phyloP scores from a whole-genome alignment of 1,140 invertebrate genomes.

The Lepidostoma basale region DNA sequence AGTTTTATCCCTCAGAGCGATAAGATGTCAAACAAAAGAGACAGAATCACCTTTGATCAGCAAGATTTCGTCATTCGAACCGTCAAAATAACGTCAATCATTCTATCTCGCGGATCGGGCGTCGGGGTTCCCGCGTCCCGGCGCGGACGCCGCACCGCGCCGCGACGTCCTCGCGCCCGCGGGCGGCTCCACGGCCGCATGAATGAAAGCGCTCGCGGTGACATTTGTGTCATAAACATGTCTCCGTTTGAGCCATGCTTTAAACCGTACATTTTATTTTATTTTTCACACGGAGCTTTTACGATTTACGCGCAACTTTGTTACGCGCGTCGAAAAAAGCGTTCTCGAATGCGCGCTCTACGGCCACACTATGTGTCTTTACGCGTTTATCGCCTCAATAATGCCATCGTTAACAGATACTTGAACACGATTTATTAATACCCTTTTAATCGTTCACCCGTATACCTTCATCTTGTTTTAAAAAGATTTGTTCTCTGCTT shows the following conservation, averaged over 20 bases:
- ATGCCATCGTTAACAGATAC: constrained; percentile 20
- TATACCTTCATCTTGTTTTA: background rate
- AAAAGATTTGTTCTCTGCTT: background rate
- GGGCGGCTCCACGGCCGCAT: background rate
- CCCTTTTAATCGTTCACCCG: constrained; percentile 9
- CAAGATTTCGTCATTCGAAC: constrained; percentile 19
- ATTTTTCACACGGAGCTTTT: background rate
- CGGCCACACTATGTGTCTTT: constrained; percentile 15
- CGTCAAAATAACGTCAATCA: constrained; percentile 28
- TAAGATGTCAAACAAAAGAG: constrained; percentile 5
- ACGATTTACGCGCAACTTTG: constrained; percentile 28
- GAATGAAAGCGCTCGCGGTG: constrained; percentile 11
- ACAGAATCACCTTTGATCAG: constrained; percentile 8
- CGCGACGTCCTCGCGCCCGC: background rate
- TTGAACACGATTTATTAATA: constrained; percentile 18
- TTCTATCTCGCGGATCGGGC: background rate
- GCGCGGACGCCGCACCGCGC: background rate
- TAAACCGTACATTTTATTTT: constrained; percentile 7
- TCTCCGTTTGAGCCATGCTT: constrained; percentile 9
- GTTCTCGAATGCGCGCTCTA: background rate
- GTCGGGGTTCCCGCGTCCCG: background rate
- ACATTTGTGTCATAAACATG: constrained; percentile 32
- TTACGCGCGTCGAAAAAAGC: constrained; percentile 25
- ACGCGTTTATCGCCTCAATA: constrained; percentile 24
- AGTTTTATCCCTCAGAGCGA: background rate